These are phyloP conservation scores for Penaeus monodon DNA, from an alignment of 2,888 invertebrate genomes.

Conservation along the genomic window DNA sequence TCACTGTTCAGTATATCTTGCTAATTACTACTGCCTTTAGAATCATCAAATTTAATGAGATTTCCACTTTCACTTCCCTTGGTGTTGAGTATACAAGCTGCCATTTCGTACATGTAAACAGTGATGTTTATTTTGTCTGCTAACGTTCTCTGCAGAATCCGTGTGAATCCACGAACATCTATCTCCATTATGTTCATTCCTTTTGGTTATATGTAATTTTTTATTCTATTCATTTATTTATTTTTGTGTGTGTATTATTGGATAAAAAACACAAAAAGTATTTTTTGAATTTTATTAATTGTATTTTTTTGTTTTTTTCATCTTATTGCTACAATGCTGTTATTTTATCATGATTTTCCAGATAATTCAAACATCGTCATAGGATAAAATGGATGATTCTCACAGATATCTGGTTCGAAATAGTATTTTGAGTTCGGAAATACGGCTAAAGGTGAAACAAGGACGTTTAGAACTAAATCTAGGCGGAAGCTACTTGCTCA, in stretches of 20 bases:
- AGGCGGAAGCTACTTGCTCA: neutral
- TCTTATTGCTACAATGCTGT: neutral
- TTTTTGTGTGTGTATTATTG: neutral
- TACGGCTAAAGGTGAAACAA: too few species aligned
- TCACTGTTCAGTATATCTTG: neutral
- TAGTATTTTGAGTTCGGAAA: too few species aligned
- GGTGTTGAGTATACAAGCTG: neutral
- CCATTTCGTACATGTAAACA: neutral
- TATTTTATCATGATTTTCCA: too few species aligned
- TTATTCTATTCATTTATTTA: neutral
- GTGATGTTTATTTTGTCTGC: neutral
- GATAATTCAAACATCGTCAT: too few species aligned
- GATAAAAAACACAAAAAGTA: neutral
- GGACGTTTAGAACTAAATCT: too few species aligned
- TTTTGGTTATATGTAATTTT: too few species aligned
- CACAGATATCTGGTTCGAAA: neutral
- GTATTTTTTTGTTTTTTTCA: neutral
- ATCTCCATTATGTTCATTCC: too few species aligned
- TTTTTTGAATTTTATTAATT: neutral
- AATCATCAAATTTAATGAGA: constrained; percentile 1
- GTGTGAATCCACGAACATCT: too few species aligned
- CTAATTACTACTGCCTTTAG: neutral
- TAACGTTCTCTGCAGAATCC: too few species aligned
- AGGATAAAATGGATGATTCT: neutral
- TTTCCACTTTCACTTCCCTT: too few species aligned